phyloP scores from a whole-genome alignment of 1,140 invertebrate genomes.

The Apocrypta bakeri region DNA sequence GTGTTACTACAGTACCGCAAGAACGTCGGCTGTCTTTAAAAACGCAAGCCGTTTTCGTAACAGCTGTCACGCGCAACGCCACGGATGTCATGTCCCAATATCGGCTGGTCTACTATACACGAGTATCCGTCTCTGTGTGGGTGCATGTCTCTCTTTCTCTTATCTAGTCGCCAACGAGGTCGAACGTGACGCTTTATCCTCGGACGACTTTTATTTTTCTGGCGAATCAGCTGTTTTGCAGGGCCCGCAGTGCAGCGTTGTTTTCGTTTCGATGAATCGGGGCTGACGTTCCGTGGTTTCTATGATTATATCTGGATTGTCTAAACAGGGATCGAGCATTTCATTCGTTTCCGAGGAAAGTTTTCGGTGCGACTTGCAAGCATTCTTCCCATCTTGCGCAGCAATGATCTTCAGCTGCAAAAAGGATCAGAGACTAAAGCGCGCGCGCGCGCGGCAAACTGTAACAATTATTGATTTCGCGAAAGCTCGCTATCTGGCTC shows the following conservation, averaged over 20 bases:
- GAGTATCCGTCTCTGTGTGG: no score
- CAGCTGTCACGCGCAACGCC: slow-evolving; percentile 28
- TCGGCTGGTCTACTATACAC: background rate
- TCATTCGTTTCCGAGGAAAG: no score
- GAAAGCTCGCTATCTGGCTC: slow-evolving; percentile 23
- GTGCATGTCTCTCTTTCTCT: background rate
- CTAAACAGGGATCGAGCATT: background rate
- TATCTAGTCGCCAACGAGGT: slow-evolving; percentile 17
- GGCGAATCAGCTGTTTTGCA: slow-evolving; percentile 26
- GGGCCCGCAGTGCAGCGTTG: no score
- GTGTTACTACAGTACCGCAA: background rate
- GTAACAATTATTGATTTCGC: slow-evolving; percentile 38
- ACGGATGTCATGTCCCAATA: slow-evolving; percentile 29
- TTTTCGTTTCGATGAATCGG: background rate
- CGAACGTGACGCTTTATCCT: slow-evolving; percentile 22
- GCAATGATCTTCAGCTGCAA: background rate
- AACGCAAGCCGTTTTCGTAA: background rate
- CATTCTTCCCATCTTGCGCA: no score
- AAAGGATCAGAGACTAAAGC: background rate
- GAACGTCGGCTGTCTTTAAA: background rate
- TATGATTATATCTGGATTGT: background rate
- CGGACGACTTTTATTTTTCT: slow-evolving; percentile 16
- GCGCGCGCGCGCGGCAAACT: background rate
- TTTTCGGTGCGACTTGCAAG: no score
- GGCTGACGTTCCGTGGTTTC: background rate